Evolutionary conservation across 2,113 vertebrate species (phyloP), one percentile per base, ranked within the genome.

Genomic region (Hemicordylus capensis): DNA sequence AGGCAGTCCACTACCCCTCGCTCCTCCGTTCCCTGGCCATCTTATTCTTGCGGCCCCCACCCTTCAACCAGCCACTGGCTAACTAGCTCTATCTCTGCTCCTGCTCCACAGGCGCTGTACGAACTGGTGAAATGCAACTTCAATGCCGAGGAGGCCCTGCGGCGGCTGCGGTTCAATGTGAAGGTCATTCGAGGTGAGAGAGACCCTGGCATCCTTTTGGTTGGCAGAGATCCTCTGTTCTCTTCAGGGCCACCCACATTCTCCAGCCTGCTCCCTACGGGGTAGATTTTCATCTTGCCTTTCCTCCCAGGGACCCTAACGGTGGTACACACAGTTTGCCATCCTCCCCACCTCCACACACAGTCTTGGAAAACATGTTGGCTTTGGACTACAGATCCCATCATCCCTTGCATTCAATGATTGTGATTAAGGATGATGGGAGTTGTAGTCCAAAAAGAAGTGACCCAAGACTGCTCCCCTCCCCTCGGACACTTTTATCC

Each of bases 111-210:
- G 98, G 98, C 98, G 10, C 96, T 99, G 80, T 99, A 98, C 4
- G 98, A 99, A 89, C 95, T 99, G 90, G 98, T 99, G 76, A 99
- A 98, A 91, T 99, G 98, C 93, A 97, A 97, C 91, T 99, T 98
- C 91, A 98, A 98, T 5, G 95, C 95, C 28, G 98, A 99, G 79
- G 98, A 99, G 90, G 98, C 98, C 0, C 96, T 98, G 79, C 93
- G 98, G 83, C 95, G 98, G 90, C 90, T 98, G 70, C 91, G 94
- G 81, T 99, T 99, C 96, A 99, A 99, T 0, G 98, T 99, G 86
- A 99, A 98, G 93, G 98, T 98, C 61, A 97, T 98, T 90, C 96
- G 96, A 94, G 98, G 98, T 99, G 93, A 97, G 96, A 58, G 74
- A 85, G 87, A n/a, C 1, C 0, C 10, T 12, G 11, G 10, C n/a